Base-by-base conservation (phyloP, 2,888 invertebrate species). In the Dascillus cervinus region DNA sequence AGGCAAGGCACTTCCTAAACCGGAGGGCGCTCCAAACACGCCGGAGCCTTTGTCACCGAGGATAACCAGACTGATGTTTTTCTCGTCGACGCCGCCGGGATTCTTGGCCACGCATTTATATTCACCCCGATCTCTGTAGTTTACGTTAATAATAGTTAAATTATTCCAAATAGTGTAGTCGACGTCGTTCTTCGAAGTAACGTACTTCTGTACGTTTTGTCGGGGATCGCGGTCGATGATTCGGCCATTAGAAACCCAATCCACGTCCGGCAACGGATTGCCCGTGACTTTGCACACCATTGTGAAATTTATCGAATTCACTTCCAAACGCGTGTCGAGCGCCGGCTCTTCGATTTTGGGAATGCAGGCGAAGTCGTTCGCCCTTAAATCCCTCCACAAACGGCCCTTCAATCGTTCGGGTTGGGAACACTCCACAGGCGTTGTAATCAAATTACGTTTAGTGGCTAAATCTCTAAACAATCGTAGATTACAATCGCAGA, bases 401-500 rank as follows among this genome's bases (percentile, higher is more conserved):
- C 77, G 77, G 0, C 77, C 80, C 3, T 71, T 67, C 2, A 90
- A 66, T 50, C 73, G 71, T 0, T 71, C 56, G 0, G 91, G 92
- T 44, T 79, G 77, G 3, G 70, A 66, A 55, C 88, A 87, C 15
- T 76, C 72, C 17, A 87, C 85, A 1, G 82, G 79, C 11, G 77
- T 71, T 0, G 84, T 81, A 50, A 86, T 82, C 10, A 90, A 66
- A 29, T 84, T 84, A 39, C 74, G 74, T 35, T 75, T 71, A 5
- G 82, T 73, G 8, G 79, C 76, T 75, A 82, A 87, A 52, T 85
- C 79, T 24, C 87, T 75, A 44, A 91, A 84, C 10, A 75, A 73
- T 52, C 84, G 79, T 30, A 92, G 66, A 41, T 80, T 77, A 53
- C 92, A 92, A 55, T 91, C 87, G 56, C 92, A 92, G 37, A 81